A percentile compares a stretch with the other conserved stretches of the same genome.
Conservation (phyloP, 2,113 vertebrate genomes). For the Elachura formosa region DNA sequence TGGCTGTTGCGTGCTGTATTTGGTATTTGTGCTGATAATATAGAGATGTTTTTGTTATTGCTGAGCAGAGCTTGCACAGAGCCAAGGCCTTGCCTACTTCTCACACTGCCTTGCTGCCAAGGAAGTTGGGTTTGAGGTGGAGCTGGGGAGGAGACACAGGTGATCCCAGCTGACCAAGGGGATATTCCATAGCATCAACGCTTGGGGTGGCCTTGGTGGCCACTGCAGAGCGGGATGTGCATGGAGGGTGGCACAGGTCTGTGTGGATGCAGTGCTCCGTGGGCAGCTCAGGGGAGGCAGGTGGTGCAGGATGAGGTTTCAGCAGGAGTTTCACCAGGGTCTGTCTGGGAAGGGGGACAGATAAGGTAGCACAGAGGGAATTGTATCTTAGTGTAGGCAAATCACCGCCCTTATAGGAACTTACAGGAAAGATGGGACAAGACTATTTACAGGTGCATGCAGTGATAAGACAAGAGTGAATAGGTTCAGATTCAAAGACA, state of each 20-base stretch:
- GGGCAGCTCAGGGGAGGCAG: neutral
- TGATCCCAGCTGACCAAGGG: neutral
- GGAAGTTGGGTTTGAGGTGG: neutral
- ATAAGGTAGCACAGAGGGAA: neutral
- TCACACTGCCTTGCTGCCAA: neutral
- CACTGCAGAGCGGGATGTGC: neutral
- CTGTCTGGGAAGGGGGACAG: neutral
- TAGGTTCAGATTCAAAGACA: neutral
- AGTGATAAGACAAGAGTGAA: neutral
- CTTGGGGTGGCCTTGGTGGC: neutral
- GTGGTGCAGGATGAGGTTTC: neutral
- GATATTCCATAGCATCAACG: neutral
- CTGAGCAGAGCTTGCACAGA: neutral
- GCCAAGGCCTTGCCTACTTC: neutral
- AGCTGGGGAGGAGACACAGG: neutral
- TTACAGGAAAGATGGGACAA: neutral
- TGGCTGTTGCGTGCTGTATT: neutral
- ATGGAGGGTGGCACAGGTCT: neutral
- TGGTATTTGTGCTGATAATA: neutral
- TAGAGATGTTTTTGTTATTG: neutral
- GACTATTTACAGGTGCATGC: neutral
- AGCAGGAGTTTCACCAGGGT: neutral
- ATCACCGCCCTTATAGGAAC: neutral
- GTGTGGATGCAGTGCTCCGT: rapidly evolving
- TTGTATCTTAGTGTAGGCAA: neutral